Evolutionary conservation across 2,113 vertebrate genomes (phyloP), one percentile per base, ranked within the genome.

Genomic region (Archocentrus centrarchus): DNA sequence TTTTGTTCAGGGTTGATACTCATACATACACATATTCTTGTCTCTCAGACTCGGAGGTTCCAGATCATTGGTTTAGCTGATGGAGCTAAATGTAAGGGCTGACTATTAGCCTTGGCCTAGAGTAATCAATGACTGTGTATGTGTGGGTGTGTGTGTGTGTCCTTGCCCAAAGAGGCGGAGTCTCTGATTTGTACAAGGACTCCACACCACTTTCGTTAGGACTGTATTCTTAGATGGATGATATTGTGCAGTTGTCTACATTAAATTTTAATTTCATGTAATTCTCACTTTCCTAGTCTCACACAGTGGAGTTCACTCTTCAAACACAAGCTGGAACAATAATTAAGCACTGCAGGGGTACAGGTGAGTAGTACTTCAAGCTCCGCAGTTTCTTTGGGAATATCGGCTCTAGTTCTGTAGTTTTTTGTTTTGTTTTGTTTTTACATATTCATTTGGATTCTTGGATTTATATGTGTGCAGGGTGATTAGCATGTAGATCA

Each of bases 11-110:
- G 66, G 66, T 53, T 73, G 24, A 75, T 1, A 53, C 57, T 47
- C 68, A 32, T 47, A 57, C 55, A 20, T 61, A 61, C 44, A 58
- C 60, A 82, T 15, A 76, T 5, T 41, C 3, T 47, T 75, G 59
- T 20, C 24, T 70, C 62, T 82, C 75, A 87, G 81, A 76, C 66
- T 14, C 24, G 13, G 59, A 86, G 47, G 86, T 90, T 92, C 76
- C 88, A 89, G 81, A 88, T 58, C 77, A 81, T 55, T 91, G 81
- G 88, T 93, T 94, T 88, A 89, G 93, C 93, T 94, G 93, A 94
- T 93, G 75, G 81, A 60, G 91, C 91, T 79, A 86, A 93, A 93
- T 77, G 63, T 89, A 92, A 93, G 6, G 70, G 91, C 92, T 94
- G 92, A 93, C 90, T 83, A 86, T 90, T 90, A 83, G 86, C 76